phyloP scores from a whole-genome alignment of 2,888 invertebrate species.

The Allacma fusca region DNA sequence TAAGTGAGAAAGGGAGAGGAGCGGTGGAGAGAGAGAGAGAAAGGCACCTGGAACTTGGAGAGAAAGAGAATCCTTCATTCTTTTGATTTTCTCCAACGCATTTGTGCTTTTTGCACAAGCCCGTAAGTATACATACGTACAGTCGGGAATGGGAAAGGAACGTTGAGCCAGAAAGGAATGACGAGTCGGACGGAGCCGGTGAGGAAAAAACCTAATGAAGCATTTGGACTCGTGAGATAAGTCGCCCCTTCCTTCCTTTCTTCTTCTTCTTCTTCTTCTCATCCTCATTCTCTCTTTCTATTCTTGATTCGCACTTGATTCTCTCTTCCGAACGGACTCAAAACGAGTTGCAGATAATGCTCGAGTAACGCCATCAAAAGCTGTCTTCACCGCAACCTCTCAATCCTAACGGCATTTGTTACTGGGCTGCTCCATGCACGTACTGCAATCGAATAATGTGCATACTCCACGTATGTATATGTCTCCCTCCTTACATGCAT shows the following conservation, averaged over 20 bases:
- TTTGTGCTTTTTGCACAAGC: background rate
- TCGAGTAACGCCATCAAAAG: conserved; percentile 32
- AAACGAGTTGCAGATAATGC: conserved; percentile 31
- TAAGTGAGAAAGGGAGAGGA: background rate
- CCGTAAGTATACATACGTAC: too few species aligned
- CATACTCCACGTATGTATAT: too few species aligned
- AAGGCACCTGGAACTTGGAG: background rate
- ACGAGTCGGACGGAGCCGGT: conserved; percentile 17
- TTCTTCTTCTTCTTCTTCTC: conserved; percentile 35
- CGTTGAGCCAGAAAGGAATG: conserved; percentile 16
- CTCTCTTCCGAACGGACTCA: conserved; percentile 29
- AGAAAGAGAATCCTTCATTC: conserved; percentile 17
- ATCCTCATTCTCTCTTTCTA: conserved; percentile 32
- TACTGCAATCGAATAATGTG: background rate
- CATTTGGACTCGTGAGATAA: conserved; percentile 55
- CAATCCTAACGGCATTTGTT: conserved; percentile 22
- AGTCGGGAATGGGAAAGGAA: conserved; percentile 27
- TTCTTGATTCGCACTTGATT: conserved; percentile 35
- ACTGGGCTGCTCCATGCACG: background rate
- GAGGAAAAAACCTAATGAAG: conserved; percentile 52
- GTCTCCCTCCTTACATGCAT: too few species aligned
- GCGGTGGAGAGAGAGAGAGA: background rate
- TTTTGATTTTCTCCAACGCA: conserved; percentile 10
- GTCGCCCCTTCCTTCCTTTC: conserved; percentile 43
- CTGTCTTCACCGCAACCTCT: conserved; percentile 30